Percentiles rank a stretch among this genome's conserved stretches.
Evolutionary conservation across 2,797 vertebrate species (phyloP).

Genomic region (Neosilurus mollespiculum): DNA sequence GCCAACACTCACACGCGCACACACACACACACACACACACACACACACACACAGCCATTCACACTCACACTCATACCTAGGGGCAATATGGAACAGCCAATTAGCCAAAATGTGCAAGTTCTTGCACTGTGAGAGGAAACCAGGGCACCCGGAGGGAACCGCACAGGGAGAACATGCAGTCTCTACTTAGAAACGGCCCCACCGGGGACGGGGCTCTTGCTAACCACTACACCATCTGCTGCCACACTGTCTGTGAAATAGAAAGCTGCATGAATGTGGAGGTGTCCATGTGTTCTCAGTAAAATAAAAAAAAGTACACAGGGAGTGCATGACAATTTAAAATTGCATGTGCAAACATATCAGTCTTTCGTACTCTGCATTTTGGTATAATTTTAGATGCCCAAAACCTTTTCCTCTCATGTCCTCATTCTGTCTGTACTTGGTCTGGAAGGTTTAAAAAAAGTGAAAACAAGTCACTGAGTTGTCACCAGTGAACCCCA

Average conservation of each 20-base stretch:
- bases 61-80: too few relatives aligned
- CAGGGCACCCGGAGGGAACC: too few relatives aligned
- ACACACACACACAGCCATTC: too few relatives aligned
- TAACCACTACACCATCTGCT: not conserved
- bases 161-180: too few relatives aligned
- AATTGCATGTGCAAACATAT: not conserved
- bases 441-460: not conserved
- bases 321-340: not conserved
- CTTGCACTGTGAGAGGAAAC: too few relatives aligned
- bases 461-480: not conserved
- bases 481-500: not conserved
- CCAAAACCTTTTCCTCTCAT: not conserved
- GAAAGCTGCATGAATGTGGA: not conserved
- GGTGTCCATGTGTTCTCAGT: not conserved
- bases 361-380: not conserved
- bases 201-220: too few relatives aligned
- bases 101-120: too few relatives aligned
- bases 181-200: too few relatives aligned
- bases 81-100: too few relatives aligned
- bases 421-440: not conserved
- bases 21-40: too few relatives aligned
- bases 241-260: too few relatives aligned
- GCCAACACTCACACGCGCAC: too few relatives aligned
- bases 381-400: not conserved
- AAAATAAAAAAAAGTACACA: not conserved